Base-by-base conservation (phyloP, 1,140 invertebrate species). In the Polypedilum pembai region DNA sequence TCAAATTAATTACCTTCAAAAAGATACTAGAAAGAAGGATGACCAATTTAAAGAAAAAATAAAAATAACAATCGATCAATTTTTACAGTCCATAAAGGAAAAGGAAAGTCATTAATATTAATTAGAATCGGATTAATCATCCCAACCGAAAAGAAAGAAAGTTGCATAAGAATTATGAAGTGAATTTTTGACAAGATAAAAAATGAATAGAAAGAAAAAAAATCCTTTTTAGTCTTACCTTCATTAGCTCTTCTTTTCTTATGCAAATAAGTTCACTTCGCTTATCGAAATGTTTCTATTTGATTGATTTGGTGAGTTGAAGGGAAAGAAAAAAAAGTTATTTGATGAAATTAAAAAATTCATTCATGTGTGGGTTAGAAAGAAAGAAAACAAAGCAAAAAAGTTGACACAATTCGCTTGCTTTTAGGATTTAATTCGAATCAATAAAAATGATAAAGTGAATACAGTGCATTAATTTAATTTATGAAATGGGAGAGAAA, bases 311-410 rank as follows among this genome's bases (percentile, higher is more conserved):
- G 65, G n/a, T 69, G 3, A n/a, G 10, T 18, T 5, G 5, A 20
- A 18, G 65, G 17, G 65, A 69, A 69, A 17, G n/a, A 66, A 66
- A 66, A 66, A n/a, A n/a, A n/a, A n/a, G n/a, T n/a, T n/a, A n/a
- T n/a, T n/a, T n/a, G n/a, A n/a, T n/a, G 41, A 45, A 56, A 56
- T 56, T 56, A 56, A 69, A 69, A 69, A 69, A 69, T 69, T n/a
- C 65, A 18, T 69, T 69, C 65, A 69, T 56, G 45, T n/a, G 45
- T 56, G 45, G 45, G 45, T 56, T 45, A 4, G 45, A n/a, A 56
- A 15, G 12, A 33, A 33, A 3, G 24, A 5, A 33, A 33, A 33
- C 24, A 33, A 33, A n/a, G n/a, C n/a, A n/a, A 33, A 45, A 56
- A 56, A n/a, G 4, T 56, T 56, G 45, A 56, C 45, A 56, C 45